Evolutionary conservation across 1,140 invertebrate species (phyloP).

Genomic region (Nephotettix cincticeps): DNA sequence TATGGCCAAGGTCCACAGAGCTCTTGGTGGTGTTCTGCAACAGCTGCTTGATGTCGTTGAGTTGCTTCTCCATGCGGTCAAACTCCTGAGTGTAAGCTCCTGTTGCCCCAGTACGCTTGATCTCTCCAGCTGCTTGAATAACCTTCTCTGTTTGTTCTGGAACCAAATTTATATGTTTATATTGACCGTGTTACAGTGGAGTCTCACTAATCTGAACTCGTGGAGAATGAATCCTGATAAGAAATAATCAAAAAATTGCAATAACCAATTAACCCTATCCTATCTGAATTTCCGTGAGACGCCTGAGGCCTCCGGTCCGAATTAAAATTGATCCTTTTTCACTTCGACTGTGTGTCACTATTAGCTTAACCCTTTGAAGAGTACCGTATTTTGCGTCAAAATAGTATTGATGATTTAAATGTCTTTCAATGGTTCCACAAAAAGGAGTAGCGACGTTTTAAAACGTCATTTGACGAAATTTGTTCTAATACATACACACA

Average conservation of each 20-base stretch:
- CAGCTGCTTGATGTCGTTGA: slow-evolving; percentile 74
- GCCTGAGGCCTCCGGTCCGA: too few species aligned
- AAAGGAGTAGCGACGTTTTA: too few species aligned
- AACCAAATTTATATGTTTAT: slow-evolving; percentile 25
- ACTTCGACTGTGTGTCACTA: too few species aligned
- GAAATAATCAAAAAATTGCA: not conserved
- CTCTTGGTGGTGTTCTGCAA: slow-evolving; percentile 75
- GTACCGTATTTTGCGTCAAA: too few species aligned
- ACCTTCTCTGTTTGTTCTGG: slow-evolving; percentile 66
- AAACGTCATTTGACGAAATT: too few species aligned
- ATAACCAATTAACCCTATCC: not conserved
- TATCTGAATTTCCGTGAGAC: not conserved
- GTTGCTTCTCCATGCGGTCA: slow-evolving; percentile 81
- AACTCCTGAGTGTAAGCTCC: slow-evolving; percentile 94
- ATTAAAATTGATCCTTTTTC: too few species aligned
- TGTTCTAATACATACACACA: too few species aligned
- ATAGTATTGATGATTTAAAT: too few species aligned
- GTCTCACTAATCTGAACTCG: not conserved
- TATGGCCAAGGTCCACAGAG: slow-evolving; percentile 64
- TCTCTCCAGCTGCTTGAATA: slow-evolving; percentile 83
- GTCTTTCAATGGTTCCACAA: too few species aligned
- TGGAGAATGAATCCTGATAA: not conserved
- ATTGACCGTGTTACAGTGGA: too few species aligned
- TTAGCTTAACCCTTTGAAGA: too few species aligned
- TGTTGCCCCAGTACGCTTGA: slow-evolving; percentile 88